A percentile compares a stretch with the other conserved stretches of the same genome.
Conservation (phyloP, 2,113 vertebrate genomes). For the Sitta europaea region DNA sequence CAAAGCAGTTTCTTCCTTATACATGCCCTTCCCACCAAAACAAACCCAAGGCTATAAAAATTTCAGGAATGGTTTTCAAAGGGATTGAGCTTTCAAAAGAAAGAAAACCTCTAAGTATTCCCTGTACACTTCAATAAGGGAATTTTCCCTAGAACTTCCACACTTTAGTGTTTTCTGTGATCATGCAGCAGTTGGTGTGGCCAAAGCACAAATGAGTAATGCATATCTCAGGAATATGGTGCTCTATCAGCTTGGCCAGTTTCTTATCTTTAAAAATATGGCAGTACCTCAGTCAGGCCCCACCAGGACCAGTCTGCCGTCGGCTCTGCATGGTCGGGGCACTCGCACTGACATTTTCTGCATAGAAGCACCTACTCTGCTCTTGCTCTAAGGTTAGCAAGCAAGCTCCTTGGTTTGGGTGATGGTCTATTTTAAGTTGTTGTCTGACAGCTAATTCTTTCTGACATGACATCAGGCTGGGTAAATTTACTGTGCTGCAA, state of each 20-base stretch:
- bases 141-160: constrained; percentile 58
- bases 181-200: constrained; percentile 71
- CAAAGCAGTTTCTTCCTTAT: not conserved
- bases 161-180: constrained; percentile 69
- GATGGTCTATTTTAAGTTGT: constrained; percentile 36
- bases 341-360: not conserved
- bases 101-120: not conserved
- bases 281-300: constrained; percentile 70
- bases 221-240: constrained; percentile 67
- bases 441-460: constrained; percentile 43
- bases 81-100: not conserved
- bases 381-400: not conserved
- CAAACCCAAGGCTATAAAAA: constrained; percentile 24
- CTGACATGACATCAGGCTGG: constrained; percentile 73
- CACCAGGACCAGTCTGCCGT: not conserved
- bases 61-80: constrained; percentile 36
- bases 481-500: constrained; percentile 69
- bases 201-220: constrained; percentile 73
- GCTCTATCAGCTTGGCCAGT: constrained; percentile 66
- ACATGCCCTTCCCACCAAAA: not conserved
- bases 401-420: not conserved
- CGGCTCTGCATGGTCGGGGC: not conserved
- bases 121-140: not conserved
- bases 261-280: constrained; percentile 75
- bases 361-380: not conserved